Conservation (phyloP, 2,888 invertebrate species). For the Syrista parreyssii region DNA sequence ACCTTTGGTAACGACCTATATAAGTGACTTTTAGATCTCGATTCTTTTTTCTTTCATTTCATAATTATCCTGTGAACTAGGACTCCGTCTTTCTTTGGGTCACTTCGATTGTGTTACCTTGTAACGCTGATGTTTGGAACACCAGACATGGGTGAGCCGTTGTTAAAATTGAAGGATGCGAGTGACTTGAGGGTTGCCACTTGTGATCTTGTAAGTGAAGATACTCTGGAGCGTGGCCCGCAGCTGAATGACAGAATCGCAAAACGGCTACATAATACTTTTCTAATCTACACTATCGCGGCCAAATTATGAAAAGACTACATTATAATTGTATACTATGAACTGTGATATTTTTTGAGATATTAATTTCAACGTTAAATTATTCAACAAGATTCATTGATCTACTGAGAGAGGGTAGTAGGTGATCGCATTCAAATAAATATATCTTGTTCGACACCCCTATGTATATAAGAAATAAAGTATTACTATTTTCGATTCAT, state of each 20-base stretch:
- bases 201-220: constrained; percentile 70
- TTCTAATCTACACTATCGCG: constrained; percentile 5
- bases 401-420: too few species aligned
- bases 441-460: too few species aligned
- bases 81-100: not conserved
- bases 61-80: not conserved
- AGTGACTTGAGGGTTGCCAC: constrained; percentile 70
- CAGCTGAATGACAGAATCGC: constrained; percentile 56
- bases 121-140: constrained; percentile 50
- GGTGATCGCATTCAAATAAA: too few species aligned
- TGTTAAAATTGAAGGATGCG: constrained; percentile 69
- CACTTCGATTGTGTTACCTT: constrained; percentile 44
- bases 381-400: not conserved
- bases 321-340: not conserved
- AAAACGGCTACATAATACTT: constrained; percentile 32
- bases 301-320: not conserved
- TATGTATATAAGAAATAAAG: not conserved
- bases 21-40: not conserved
- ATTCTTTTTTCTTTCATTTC: not conserved
- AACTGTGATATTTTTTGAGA: not conserved
- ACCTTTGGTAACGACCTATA: not conserved
- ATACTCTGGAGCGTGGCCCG: constrained; percentile 69
- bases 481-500: not conserved
- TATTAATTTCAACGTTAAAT: not conserved
- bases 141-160: constrained; percentile 62